Evolutionary conservation across 2,888 invertebrate species (phyloP).

Genomic region (Drosophila nr. perissopoda): DNA sequence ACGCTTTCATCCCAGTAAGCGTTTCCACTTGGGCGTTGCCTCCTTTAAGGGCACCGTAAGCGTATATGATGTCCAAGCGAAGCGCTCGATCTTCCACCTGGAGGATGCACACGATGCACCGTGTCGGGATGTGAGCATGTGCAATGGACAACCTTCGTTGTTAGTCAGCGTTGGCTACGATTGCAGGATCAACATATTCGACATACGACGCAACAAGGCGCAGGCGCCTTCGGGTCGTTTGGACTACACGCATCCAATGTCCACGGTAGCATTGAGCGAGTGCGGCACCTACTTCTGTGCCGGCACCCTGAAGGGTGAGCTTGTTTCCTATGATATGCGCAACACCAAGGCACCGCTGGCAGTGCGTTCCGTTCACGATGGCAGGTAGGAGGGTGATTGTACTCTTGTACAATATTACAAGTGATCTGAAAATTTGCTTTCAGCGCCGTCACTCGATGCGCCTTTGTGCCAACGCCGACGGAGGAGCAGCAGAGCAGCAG

Average conservation of each 20-base stretch:
- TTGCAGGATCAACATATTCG: constrained; percentile 83
- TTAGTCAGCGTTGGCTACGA: constrained; percentile 84
- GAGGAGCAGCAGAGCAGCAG: constrained; percentile 65
- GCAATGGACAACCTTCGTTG: constrained; percentile 74
- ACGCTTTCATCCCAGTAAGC: constrained; percentile 84
- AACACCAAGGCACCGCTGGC: constrained; percentile 76
- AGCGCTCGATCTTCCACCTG: constrained; percentile 76
- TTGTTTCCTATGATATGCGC: constrained; percentile 83
- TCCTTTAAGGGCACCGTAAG: constrained; percentile 82
- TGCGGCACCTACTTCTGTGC: constrained; percentile 84
- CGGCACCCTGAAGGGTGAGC: constrained; percentile 84
- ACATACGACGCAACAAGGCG: constrained; percentile 79
- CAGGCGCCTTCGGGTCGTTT: constrained; percentile 70
- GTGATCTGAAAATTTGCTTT: background rate
- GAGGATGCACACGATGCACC: constrained; percentile 82
- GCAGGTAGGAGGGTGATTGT: constrained; percentile 28
- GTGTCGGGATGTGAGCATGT: constrained; percentile 83
- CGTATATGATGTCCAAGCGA: constrained; percentile 82
- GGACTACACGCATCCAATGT: constrained; percentile 79
- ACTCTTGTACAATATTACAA: too few species aligned
- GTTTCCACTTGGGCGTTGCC: constrained; percentile 81
- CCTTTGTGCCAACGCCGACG: constrained; percentile 77
- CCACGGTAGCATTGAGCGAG: constrained; percentile 81
- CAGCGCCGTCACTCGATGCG: constrained; percentile 76
- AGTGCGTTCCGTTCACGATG: constrained; percentile 77